Conservation (phyloP, 2,888 invertebrate species). For the Drosophila mayaguana region DNA sequence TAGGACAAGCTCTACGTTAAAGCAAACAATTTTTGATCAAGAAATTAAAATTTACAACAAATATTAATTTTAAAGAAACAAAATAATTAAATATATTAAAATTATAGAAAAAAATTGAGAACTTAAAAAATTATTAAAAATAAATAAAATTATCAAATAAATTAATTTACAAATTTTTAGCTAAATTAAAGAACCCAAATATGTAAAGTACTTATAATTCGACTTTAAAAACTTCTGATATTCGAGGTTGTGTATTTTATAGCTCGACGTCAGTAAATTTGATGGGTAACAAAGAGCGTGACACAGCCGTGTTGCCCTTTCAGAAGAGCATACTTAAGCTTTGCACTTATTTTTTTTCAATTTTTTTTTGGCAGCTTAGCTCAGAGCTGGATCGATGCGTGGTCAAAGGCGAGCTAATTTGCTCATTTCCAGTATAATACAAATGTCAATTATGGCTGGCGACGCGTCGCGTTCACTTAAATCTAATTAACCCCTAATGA, state of each 20-base stretch:
- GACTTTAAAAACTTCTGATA: neutral
- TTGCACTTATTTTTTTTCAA: neutral
- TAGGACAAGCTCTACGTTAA: no score
- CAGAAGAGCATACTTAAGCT: neutral
- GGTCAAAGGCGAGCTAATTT: conserved; percentile 57
- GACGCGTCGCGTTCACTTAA: conserved; percentile 66
- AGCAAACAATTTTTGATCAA: no score
- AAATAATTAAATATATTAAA: no score
- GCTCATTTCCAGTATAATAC: conserved; percentile 53
- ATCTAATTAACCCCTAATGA: conserved; percentile 82
- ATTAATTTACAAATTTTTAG: no score
- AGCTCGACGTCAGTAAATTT: neutral
- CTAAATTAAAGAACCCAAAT: no score
- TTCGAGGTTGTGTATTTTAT: neutral
- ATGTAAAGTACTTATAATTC: no score
- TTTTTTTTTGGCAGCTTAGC: conserved; percentile 41
- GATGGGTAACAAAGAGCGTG: neutral
- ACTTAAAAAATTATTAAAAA: no score
- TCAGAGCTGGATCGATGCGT: conserved; percentile 15
- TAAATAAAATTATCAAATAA: no score
- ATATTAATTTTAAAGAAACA: no score
- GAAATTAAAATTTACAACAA: no score
- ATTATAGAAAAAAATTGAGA: no score
- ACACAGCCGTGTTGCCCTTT: neutral
- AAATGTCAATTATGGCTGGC: conserved; percentile 67